phyloP scores from a whole-genome alignment of 2,888 invertebrate genomes.

The Opisthograptis luteolata region DNA sequence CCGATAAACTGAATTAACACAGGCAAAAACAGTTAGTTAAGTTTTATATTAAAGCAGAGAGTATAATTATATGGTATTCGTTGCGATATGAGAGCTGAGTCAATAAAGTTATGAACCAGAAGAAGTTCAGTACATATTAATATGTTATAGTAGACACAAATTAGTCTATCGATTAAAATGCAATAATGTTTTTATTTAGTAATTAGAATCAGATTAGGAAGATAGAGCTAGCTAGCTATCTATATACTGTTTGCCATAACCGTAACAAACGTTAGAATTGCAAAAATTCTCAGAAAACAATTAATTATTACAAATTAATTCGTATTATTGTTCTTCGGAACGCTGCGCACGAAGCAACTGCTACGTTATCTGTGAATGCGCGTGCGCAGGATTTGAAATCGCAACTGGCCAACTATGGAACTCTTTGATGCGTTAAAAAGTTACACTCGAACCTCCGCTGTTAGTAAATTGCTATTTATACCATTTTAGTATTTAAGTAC shows the following conservation, averaged over 20 bases:
- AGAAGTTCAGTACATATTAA: too few relatives aligned
- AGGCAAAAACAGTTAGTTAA: too few relatives aligned
- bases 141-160: too few relatives aligned
- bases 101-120: too few relatives aligned
- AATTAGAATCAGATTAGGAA: too few relatives aligned
- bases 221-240: too few relatives aligned
- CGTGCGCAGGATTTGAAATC: slow-evolving; percentile 65
- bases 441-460: slow-evolving; percentile 28
- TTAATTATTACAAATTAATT: slow-evolving; percentile 48
- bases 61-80: too few relatives aligned
- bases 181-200: too few relatives aligned
- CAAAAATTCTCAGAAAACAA: slow-evolving; percentile 36
- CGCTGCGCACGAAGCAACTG: slow-evolving; percentile 18
- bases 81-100: too few relatives aligned
- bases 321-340: slow-evolving; percentile 42
- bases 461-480: slow-evolving; percentile 27
- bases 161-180: too few relatives aligned
- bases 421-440: slow-evolving; percentile 61
- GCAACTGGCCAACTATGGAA: slow-evolving; percentile 63
- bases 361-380: slow-evolving; percentile 36
- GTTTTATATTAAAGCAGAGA: too few relatives aligned
- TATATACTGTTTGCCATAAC: slow-evolving; percentile 22
- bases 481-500: slow-evolving; percentile 15
- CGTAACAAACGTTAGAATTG: slow-evolving; percentile 40
- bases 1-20: too few relatives aligned